A percentile compares a stretch with the other conserved stretches of the same genome.
These are phyloP conservation scores for Eristalinus aeneus DNA, from an alignment of 2,888 invertebrate genomes.

Conservation along the genomic window DNA sequence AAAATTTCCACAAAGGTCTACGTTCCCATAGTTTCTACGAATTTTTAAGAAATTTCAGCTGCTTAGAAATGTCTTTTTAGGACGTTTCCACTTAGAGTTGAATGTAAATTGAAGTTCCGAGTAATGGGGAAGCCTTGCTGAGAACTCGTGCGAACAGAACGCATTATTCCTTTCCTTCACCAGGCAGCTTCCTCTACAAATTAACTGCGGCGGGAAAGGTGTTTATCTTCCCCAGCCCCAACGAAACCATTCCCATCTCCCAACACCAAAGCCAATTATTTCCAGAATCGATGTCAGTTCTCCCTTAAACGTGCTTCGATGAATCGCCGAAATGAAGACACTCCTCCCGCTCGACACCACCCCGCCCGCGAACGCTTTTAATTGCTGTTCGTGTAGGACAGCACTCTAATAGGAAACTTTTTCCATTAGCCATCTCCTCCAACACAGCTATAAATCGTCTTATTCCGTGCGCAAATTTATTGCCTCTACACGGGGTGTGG, in stretches of 20 bases:
- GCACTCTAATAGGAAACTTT: slow-evolving; percentile 46
- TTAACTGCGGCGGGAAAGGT: no score
- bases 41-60: no score
- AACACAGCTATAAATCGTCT: slow-evolving; percentile 64
- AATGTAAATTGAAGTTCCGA: no score
- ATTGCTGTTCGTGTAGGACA: slow-evolving; percentile 42
- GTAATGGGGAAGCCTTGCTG: no score
- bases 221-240: no score
- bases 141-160: no score
- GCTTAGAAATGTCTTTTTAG: no score
- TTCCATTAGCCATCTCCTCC: slow-evolving; percentile 53
- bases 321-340: slow-evolving; percentile 9
- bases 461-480: slow-evolving; percentile 61
- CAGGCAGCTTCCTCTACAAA: no score
- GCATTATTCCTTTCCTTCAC: no score
- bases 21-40: no score
- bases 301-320: background rate
- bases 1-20: no score
- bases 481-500: slow-evolving; percentile 17
- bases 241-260: background rate
- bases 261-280: background rate
- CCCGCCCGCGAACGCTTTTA: slow-evolving; percentile 26
- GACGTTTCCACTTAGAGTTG: no score
- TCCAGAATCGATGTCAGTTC: background rate
- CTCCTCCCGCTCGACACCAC: background rate